Evolutionary conservation across 2,797 vertebrate species (phyloP), one percentile per base, ranked within the genome.

Genomic region (Acipenser transmontanus): DNA sequence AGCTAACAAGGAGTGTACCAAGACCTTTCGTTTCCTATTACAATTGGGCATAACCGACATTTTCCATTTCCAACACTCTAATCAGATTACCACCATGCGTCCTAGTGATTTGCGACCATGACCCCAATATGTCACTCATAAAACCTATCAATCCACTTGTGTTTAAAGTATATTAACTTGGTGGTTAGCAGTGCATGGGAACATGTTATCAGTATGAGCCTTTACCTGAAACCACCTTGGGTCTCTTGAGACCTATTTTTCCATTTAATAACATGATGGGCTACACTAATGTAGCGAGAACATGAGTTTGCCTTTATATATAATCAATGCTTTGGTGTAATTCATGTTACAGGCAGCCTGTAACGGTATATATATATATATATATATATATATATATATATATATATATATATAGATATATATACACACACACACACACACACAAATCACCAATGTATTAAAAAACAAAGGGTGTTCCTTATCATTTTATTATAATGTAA

Each of bases 161-260:
- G 86, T 91, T 89, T 88, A 86, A 85, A 84, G 78, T 78, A 89
- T 86, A 88, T 88, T 87, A 89, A 89, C 87, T 82, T 84, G 76
- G 81, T 87, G 82, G 80, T 79, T 85, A 82, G 86, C 84, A 81
- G 70, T 88, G 86, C 87, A 84, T 79, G 85, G 81, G 34, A 86
- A 87, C 73, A 68, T 74, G 82, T 86, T 81, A 82, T 81, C 67
- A 8, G 73, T 81, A 81, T 84, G 82, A 84, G 63, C 81, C 34
- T 85, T 74, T 79, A 88, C 82, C 86, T 86, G 82, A 81, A 85
- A 84, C 86, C 82, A 87, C 82, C 80, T 84, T 70, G 64, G 70
- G 70, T 83, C 83, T 82, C 84, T 76, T 71, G 76, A 79, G 84
- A 84, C 80, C 83, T 81, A 84, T 88, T 88, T 87, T 82, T 73